Percentiles rank a stretch among this genome's conserved stretches.
Evolutionary conservation across 2,888 invertebrate genomes (phyloP).

Genomic region (Nephrotoma appendiculata): DNA sequence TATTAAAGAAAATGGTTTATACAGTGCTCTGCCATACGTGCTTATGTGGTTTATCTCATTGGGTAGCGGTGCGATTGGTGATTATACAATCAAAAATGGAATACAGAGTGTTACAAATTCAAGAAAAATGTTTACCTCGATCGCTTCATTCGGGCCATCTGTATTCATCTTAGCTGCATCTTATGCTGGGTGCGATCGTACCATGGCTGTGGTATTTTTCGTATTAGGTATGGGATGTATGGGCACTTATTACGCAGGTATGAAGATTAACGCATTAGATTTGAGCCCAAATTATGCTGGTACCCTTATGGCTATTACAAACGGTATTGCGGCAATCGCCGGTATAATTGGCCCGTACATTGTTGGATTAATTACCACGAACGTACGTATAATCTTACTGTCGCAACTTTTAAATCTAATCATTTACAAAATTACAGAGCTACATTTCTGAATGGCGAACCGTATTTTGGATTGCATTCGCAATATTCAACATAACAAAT

Average conservation of each 20-base stretch:
- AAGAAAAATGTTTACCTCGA: slow-evolving; percentile 50
- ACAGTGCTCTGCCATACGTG: slow-evolving; percentile 44
- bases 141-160: slow-evolving; percentile 53
- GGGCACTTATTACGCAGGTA: slow-evolving; percentile 55
- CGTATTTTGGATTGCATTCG: slow-evolving; percentile 69
- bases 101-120: slow-evolving; percentile 40
- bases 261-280: slow-evolving; percentile 54
- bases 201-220: slow-evolving; percentile 44
- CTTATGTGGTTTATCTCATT: slow-evolving; percentile 46
- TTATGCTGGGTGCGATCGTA: slow-evolving; percentile 50
- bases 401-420: background rate
- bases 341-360: slow-evolving; percentile 55
- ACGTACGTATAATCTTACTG: slow-evolving; percentile 27
- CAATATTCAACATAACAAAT: slow-evolving; percentile 50
- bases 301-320: slow-evolving; percentile 52
- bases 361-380: slow-evolving; percentile 48
- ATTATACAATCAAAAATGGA: slow-evolving; percentile 46
- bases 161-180: slow-evolving; percentile 52
- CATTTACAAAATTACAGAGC: slow-evolving; percentile 30
- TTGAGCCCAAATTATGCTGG: slow-evolving; percentile 51
- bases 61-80: slow-evolving; percentile 48
- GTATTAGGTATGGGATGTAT: slow-evolving; percentile 53
- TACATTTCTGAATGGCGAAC: slow-evolving; percentile 53
- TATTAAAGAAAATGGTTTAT: slow-evolving; percentile 42
- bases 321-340: slow-evolving; percentile 57